phyloP scores from a whole-genome alignment of 2,888 invertebrate species.

The Sinelater perroti region DNA sequence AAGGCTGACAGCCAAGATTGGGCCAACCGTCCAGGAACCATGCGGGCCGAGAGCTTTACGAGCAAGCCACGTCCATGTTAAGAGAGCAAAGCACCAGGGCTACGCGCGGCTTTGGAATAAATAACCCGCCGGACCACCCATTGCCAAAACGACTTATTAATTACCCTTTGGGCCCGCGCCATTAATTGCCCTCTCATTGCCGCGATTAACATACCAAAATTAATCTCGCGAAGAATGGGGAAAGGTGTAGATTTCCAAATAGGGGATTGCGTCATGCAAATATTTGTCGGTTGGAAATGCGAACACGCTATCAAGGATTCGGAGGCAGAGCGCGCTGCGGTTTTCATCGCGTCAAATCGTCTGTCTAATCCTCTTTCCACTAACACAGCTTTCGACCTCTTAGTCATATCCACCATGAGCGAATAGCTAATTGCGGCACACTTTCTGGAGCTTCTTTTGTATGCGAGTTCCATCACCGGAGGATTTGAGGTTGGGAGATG shows the following conservation, averaged over 20 bases:
- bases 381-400: slow-evolving; percentile 19
- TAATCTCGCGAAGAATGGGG: not conserved
- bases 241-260: slow-evolving; percentile 4
- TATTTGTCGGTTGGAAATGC: slow-evolving; percentile 27
- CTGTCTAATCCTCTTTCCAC: slow-evolving; percentile 26
- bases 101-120: too few relatives aligned
- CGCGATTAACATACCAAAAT: slow-evolving; percentile 12
- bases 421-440: slow-evolving; percentile 2
- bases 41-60: slow-evolving; percentile 22
- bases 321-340: slow-evolving; percentile 25
- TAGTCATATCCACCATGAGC: slow-evolving; percentile 18
- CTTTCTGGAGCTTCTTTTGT: not conserved
- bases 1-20: slow-evolving; percentile 32
- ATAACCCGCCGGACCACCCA: not conserved
- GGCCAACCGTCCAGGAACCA: slow-evolving; percentile 19
- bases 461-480: not conserved
- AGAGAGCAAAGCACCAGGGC: not conserved
- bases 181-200: slow-evolving; percentile 10
- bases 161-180: not conserved
- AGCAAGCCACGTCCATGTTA: not conserved
- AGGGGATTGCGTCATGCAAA: slow-evolving; percentile 35
- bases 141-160: slow-evolving; percentile 4
- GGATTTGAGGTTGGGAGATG: not conserved
- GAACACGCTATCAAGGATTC: slow-evolving; percentile 28
- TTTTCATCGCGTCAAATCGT: slow-evolving; percentile 35